Percentiles rank a stretch among this genome's conserved stretches.
Conservation (phyloP, 2,888 invertebrate species). For the Ectemnius cavifrons region DNA sequence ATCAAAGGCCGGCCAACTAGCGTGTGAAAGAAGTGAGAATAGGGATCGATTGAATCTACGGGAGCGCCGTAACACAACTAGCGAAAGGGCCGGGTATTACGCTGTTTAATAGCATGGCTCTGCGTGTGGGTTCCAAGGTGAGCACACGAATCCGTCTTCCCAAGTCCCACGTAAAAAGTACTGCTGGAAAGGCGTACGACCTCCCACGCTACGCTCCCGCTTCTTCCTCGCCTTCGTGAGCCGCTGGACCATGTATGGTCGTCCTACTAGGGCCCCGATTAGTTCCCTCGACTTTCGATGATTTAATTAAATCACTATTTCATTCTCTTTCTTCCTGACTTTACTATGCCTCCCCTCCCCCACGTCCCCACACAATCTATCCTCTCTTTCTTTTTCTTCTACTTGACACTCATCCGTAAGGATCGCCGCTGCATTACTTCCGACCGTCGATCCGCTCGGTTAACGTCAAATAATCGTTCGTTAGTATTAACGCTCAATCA, state of each 20-base stretch:
- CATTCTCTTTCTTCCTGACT: conserved; percentile 17
- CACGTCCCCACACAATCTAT: background rate
- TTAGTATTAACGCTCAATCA: too few species aligned
- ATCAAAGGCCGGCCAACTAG: too few species aligned
- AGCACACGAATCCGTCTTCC: conserved; percentile 51
- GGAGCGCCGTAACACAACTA: too few species aligned
- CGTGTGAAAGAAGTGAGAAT: too few species aligned
- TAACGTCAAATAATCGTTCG: too few species aligned
- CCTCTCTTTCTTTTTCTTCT: conserved; percentile 22
- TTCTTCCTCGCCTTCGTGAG: conserved; percentile 46
- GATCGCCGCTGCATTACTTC: background rate
- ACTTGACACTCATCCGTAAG: conserved; percentile 38
- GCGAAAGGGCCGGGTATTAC: too few species aligned
- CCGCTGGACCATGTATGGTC: conserved; percentile 64
- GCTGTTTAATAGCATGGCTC: conserved; percentile 25
- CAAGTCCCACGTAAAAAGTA: conserved; percentile 47
- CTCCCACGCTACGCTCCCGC: conserved; percentile 61
- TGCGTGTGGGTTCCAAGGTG: conserved; percentile 40
- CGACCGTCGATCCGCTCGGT: background rate
- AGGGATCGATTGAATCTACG: too few species aligned
- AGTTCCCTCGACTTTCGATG: conserved; percentile 45
- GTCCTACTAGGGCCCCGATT: conserved; percentile 27
- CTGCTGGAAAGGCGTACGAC: conserved; percentile 48
- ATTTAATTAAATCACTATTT: conserved; percentile 55
- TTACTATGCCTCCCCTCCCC: background rate